A percentile compares a stretch with the other conserved stretches of the same genome.
Evolutionary conservation across 2,797 vertebrate species (phyloP).

Genomic region (Myotis myotis): DNA sequence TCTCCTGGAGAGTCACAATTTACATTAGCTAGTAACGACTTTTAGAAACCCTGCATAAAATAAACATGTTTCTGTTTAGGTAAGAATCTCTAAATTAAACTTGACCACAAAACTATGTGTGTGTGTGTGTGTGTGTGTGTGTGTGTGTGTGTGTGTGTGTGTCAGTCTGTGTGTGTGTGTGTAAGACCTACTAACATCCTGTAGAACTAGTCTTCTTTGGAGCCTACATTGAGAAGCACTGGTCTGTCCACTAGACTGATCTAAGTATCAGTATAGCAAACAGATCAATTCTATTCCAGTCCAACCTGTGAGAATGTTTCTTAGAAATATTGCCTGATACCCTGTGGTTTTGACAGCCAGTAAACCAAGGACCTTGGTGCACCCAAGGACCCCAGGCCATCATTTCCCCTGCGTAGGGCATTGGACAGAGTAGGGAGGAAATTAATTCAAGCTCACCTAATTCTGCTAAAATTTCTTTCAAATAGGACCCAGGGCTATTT

Average conservation of each 20-base stretch:
- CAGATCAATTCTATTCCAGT: not conserved
- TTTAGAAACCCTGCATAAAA: constrained; percentile 39
- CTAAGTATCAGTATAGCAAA: not conserved
- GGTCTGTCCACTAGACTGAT: not conserved
- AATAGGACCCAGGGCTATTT: constrained; percentile 31
- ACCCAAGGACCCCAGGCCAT: not conserved
- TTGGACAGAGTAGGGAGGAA: not conserved
- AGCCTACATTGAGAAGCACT: not conserved
- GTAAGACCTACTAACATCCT: not conserved
- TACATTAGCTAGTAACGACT: not conserved
- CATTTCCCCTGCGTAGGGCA: not conserved
- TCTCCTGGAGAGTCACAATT: not conserved
- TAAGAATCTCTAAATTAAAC: constrained; percentile 22
- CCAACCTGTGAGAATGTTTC: not conserved
- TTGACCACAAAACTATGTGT: not conserved
- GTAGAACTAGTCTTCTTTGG: constrained; percentile 4
- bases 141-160: not conserved
- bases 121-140: not conserved
- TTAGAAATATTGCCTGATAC: not conserved
- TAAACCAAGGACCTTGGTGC: constrained; percentile 7
- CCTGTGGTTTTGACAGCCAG: not conserved
- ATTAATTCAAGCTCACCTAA: not conserved
- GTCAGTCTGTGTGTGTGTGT: too few species aligned
- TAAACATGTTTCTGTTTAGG: constrained; percentile 36
- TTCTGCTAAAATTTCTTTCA: not conserved